Base-by-base conservation (phyloP, 2,797 vertebrate species). In the Xiphophorus birchmanni region DNA sequence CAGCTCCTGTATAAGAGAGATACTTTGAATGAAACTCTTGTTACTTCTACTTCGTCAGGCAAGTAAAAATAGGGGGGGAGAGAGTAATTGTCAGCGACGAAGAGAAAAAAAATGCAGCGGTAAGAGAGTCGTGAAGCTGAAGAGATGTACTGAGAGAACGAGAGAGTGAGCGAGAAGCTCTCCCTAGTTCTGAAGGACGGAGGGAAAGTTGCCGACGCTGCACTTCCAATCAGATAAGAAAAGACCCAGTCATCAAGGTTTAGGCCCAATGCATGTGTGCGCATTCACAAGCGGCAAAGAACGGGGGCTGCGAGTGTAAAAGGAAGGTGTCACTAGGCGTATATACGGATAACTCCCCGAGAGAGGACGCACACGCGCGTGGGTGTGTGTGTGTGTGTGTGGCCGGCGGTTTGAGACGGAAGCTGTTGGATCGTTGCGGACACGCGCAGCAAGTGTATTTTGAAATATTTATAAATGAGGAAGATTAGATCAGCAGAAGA, bases 141-240 rank as follows among this genome's bases (percentile, higher is more conserved):
- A 74, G 85, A 82, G 78, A 82, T 75, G 74, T 75, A 83, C 35
- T 0, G 60, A 86, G 80, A 76, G 29, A 48, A 67, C 54, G 29
- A 58, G 74, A 45, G 35, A 82, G 78, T 37, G 63, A 56, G 54
- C 88, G 48, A 42, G 82, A 91, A 84, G 85, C 83, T 87, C 82
- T 78, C 54, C 85, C 40, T 87, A 72, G 86, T 81, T 93, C 86
- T 93, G 88, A 94, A 93, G 92, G 92, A 93, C 90, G 42, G 88
- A 84, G 77, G 63, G 86, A 90, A 88, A 94, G 82, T 83, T 94
- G 93, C 87, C 82, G 89, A 93, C 89, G 82, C 88, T 91, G 92
- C 93, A 93, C 82, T 94, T 93, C 86, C 88, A 88, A 92, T 92
- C 92, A 91, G 90, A 94, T 94, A 91, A 87, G 86, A 93, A 94